These are phyloP conservation scores for Chaetorhynchus papuensis DNA, from an alignment of 2,113 vertebrate species.

Conservation along the genomic window DNA sequence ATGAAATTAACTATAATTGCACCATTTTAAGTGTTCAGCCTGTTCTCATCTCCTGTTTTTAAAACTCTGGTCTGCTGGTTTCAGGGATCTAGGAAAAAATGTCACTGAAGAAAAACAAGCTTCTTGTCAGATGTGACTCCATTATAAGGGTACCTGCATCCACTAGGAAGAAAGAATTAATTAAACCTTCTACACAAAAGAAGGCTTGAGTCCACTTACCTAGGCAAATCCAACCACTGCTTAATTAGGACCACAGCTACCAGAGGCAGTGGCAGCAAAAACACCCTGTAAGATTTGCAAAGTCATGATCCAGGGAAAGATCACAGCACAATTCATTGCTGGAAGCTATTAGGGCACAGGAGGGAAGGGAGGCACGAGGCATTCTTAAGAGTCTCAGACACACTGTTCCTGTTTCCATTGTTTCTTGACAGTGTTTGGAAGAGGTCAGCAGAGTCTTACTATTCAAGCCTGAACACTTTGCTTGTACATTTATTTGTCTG, in stretches of 20 bases:
- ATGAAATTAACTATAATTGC: background rate
- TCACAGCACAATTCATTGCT: background rate
- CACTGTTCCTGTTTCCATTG: background rate
- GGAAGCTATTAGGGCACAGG: background rate
- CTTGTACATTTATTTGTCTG: background rate
- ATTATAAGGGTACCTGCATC: background rate
- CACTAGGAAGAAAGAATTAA: background rate
- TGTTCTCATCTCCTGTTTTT: background rate
- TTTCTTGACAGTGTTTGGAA: background rate
- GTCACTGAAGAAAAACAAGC: background rate
- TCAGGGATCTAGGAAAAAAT: background rate
- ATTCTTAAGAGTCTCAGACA: background rate
- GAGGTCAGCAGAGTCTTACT: background rate
- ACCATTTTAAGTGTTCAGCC: background rate
- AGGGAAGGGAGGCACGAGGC: background rate
- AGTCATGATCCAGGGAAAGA: background rate
- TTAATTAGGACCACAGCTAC: background rate
- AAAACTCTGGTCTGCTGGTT: background rate
- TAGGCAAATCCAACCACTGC: background rate
- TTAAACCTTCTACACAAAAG: background rate
- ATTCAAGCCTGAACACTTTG: background rate
- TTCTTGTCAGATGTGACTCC: background rate
- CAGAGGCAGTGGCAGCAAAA: background rate
- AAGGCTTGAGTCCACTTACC: background rate
- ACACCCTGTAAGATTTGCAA: background rate